phyloP scores from a whole-genome alignment of 2,888 invertebrate species.

The Lasioglossum marginatum region DNA sequence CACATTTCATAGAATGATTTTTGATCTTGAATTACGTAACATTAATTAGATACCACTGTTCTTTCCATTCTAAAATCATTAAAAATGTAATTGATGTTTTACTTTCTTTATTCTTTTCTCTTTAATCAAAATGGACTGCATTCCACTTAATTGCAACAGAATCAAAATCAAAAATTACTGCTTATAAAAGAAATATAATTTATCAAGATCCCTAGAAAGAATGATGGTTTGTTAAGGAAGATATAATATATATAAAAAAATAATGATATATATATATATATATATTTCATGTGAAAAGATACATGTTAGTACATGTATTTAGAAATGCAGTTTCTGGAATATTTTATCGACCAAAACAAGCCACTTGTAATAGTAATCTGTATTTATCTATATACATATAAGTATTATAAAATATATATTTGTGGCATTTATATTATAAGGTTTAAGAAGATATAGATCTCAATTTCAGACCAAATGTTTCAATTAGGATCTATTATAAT shows the following conservation, averaged over 20 bases:
- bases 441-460: slow-evolving; percentile 69
- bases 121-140: slow-evolving; percentile 37
- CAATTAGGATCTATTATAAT: slow-evolving; percentile 38
- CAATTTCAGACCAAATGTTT: slow-evolving; percentile 66
- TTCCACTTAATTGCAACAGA: slow-evolving; percentile 48
- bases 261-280: neutral
- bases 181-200: neutral
- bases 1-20: slow-evolving; percentile 22
- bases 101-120: slow-evolving; percentile 24
- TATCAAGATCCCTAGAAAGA: slow-evolving; percentile 6
- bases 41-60: slow-evolving; percentile 2
- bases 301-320: slow-evolving; percentile 27
- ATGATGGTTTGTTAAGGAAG: slow-evolving; percentile 1
- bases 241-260: neutral
- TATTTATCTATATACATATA: slow-evolving; percentile 34
- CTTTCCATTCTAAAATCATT: slow-evolving; percentile 12
- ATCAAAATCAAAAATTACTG: slow-evolving; percentile 5
- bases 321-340: slow-evolving; percentile 21
- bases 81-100: slow-evolving; percentile 19
- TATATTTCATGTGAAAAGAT: slow-evolving; percentile 11
- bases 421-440: slow-evolving; percentile 60
- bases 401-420: slow-evolving; percentile 46
- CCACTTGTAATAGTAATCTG: slow-evolving; percentile 27
- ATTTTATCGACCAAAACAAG: slow-evolving; percentile 31
- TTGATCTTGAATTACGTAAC: slow-evolving; percentile 1